Conservation (phyloP, 2,888 invertebrate species). For the Callyntrura guangdongensis region DNA sequence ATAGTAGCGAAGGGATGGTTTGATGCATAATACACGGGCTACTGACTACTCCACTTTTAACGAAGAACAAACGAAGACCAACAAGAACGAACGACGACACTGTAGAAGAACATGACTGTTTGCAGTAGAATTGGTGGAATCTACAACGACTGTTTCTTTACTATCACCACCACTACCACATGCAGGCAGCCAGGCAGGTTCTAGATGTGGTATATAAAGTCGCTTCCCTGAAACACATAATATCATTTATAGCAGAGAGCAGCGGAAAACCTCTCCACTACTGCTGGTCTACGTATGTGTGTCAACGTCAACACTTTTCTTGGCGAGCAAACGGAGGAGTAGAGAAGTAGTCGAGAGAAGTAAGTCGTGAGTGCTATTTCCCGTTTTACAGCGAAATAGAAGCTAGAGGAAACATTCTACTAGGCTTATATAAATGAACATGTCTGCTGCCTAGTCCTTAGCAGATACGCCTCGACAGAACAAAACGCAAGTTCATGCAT, state of each 20-base stretch:
- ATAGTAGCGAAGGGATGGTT: background rate
- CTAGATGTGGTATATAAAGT: background rate
- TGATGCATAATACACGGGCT: conserved; percentile 46
- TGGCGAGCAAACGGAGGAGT: background rate
- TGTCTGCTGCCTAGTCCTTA: background rate
- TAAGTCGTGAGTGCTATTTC: conserved; percentile 7
- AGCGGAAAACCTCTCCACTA: too few species aligned
- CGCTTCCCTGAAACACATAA: too few species aligned
- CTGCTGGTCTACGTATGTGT: conserved; percentile 64
- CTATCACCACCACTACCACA: conserved; percentile 33
- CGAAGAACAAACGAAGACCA: conserved; percentile 35
- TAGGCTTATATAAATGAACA: too few species aligned
- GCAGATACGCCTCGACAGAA: conserved; percentile 5
- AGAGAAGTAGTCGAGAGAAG: conserved; percentile 9
- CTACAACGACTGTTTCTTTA: conserved; percentile 34
- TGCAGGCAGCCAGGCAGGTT: too few species aligned
- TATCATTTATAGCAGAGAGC: too few species aligned
- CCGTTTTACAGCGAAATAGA: background rate
- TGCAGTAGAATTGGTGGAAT: conserved; percentile 7
- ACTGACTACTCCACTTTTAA: conserved; percentile 32
- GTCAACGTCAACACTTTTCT: conserved; percentile 61
- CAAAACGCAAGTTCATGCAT: conserved; percentile 23
- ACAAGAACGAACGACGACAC: conserved; percentile 38
- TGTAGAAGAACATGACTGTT: conserved; percentile 6
- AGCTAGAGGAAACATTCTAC: background rate